Evolutionary conservation across 2,797 vertebrate genomes (phyloP).

Genomic region (Oreochromis grahami): DNA sequence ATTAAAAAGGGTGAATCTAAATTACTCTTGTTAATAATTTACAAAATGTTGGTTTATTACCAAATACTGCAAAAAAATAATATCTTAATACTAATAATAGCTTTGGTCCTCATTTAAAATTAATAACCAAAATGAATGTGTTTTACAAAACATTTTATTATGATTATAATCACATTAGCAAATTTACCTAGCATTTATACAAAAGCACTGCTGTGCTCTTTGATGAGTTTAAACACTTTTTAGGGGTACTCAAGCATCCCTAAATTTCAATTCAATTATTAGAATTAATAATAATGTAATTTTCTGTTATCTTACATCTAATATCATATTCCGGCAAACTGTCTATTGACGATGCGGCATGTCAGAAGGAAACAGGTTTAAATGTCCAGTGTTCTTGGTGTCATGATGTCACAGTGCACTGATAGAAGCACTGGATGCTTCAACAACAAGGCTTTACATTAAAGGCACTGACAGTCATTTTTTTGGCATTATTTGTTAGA

Average conservation of each 20-base stretch:
- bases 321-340: background rate
- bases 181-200: background rate
- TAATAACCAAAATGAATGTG: background rate
- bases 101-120: background rate
- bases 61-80: background rate
- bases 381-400: background rate
- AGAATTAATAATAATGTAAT: background rate
- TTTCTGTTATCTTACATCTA: background rate
- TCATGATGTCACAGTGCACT: background rate
- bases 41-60: background rate
- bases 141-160: background rate
- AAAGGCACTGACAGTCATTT: background rate
- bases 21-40: background rate
- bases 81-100: background rate
- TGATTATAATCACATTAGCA: background rate
- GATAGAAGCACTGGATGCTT: background rate
- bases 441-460: background rate
- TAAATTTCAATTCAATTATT: background rate
- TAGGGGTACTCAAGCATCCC: background rate
- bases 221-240: background rate
- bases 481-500: background rate
- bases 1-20: accelerated
- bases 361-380: background rate
- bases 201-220: background rate
- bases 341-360: background rate